Evolutionary conservation across 2,797 vertebrate species (phyloP), one percentile per base, ranked within the genome.

Genomic region (Pangasius mekongensis): DNA sequence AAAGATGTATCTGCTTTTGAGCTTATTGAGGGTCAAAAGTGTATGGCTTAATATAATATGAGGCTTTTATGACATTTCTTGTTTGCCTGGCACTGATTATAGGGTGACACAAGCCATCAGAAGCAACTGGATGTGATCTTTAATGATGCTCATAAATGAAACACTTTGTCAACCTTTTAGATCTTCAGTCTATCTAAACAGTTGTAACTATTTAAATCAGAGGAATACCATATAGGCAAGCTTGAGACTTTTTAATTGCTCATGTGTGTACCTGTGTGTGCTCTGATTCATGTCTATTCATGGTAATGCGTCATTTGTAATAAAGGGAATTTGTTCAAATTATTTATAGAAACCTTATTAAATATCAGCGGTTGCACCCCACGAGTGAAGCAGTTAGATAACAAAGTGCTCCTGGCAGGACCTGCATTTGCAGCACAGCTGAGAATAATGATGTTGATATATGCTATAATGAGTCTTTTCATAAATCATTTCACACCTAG

Each of bases 271-370:
- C 9, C 16, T 54, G 24, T 39, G n/a, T 56, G 13, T 30, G 49
- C 47, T 78, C 14, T 78, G 77, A 54, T 33, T 80, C 3, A 0
- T 80, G 52, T 36, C 30, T 11, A 60, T 60, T 18, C 30, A 24
- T 3, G 5, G 10, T 81, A 60, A 60, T 60, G 33, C 56, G 0
- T 60, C 20, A 39, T 81, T 60, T 81, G 54, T 36, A 24, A 81
- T 81, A 36, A 81, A 60, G 60, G 10, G 33, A 81, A 11, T 58
- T 60, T 81, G 78, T 39, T 81, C 56, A 14, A 27, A 81, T 64
- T 71, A n/a, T 89, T 88, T 82, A 87, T 84, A 89, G 27, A 58
- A 84, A 56, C 36, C 77, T 83, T 84, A 84, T 69, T 49, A 84
- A 89, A 86, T 13, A 86, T 83, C 78, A 69, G 33, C 11, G 56